Evolutionary conservation across 2,113 vertebrate species (phyloP), one percentile per base, ranked within the genome.

Genomic region (Apeltes quadracus): DNA sequence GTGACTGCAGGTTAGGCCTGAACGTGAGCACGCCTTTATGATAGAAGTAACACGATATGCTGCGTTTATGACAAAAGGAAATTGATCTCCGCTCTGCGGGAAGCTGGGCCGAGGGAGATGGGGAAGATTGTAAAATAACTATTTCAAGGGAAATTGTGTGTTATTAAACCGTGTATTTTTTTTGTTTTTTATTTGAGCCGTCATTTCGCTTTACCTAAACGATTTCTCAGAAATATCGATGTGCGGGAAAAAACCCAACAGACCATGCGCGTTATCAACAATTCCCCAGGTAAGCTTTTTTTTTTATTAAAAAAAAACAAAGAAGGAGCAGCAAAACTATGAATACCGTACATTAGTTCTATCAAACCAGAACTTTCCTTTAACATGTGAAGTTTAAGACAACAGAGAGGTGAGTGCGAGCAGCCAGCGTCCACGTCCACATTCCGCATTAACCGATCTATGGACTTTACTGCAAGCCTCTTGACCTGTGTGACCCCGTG

Each of bases 11-110:
- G 81, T 6, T 51, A n/a, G 63, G 41, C 22, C 38, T 63, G 55
- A 25, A 69, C 38, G 39, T 0, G n/a, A 48, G 69, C 39, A 23
- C 11, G 43, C 36, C 51, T 82, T 82, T 79, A 83, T 61, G 70
- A 76, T 81, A 65, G 5, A 4, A 15, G 78, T 61, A 87, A 89
- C 32, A 39, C 34, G 77, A 89, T 84, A 70, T 59, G 56, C 11
- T 50, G 22, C 48, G 54, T 86, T 87, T 83, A 81, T 65, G 61
- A 72, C 67, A 27, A 67, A 67, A 67, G 72, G 63, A 65, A 73
- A 62, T 15, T 39, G 69, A 81, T 57, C 50, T 62, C 18, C 0
- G 27, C 68, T 58, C 46, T 29, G 56, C 20, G 59, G 54, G 76
- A 79, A 51, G 64, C 32, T 34, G 7, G 18, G 55, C 29, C 54